Evolutionary conservation across 2,888 invertebrate species (phyloP), one percentile per base, ranked within the genome.

Genomic region (Leptopterna dolabrata): DNA sequence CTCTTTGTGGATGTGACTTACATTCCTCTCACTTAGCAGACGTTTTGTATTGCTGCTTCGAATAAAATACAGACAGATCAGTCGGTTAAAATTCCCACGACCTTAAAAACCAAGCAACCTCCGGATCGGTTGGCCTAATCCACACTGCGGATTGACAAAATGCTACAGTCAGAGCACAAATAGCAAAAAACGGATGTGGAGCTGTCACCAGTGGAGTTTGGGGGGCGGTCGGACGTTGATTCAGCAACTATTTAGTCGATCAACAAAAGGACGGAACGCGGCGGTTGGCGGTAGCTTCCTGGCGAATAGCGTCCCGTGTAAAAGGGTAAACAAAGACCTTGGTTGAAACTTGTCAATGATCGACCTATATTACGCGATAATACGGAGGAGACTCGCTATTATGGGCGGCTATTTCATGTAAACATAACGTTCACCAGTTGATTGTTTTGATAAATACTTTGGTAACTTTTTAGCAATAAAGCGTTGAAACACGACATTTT

Each of bases 311-410:
- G 29, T 36, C 27, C 19, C 71, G 71, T 71, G 24, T 14, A 71
- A 16, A 9, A 7, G 24, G n/a, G 73, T 73, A 73, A 30, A 73
- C 73, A 73, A 73, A 30, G 29, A 73, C 73, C 73, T n/a, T 19
- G 73, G 19, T 29, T 36, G 73, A 73, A 30, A 73, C 36, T 73
- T 73, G 30, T 73, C 73, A 73, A 41, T 73, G 73, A 73, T 73
- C 73, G 73, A 73, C 73, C 73, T 41, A 73, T 19, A 73, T 73
- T 30, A 36, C 16, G 73, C 24, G 7, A 24, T 63, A 63, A 63
- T 63, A 24, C 27, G 63, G 63, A 63, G 63, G 63, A 63, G 19
- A 9, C 19, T 63, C 24, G 63, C 63, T 63, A 63, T 63, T 19
- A 63, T 63, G 6, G 63, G 9, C 24, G 24, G 24, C 3, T 63